These are phyloP conservation scores for Xiphophorus couchianus DNA, from an alignment of 2,113 vertebrate species.

Conservation along the genomic window DNA sequence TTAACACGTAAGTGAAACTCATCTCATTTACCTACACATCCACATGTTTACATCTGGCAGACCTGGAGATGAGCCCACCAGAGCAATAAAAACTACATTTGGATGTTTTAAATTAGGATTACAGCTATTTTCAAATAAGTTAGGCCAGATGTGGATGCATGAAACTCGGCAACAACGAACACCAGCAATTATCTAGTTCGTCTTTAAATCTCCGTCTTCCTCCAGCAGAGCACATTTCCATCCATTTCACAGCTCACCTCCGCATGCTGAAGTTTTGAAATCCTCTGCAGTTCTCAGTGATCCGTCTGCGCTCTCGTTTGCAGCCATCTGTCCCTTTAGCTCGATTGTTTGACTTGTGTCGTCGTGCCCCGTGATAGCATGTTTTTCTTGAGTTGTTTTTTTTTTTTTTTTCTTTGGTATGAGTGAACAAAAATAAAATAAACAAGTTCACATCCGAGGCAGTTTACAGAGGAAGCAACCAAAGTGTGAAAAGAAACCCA, in stretches of 20 bases:
- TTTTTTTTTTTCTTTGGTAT: constrained; percentile 15
- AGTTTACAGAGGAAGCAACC: constrained; percentile 25
- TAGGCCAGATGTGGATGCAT: background rate
- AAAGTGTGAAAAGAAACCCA: background rate
- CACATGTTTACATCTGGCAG: background rate
- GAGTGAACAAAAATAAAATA: background rate
- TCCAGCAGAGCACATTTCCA: background rate
- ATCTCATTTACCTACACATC: background rate
- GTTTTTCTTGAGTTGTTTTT: background rate
- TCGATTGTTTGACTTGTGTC: background rate
- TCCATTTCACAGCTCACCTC: constrained; percentile 19
- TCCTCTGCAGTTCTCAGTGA: background rate
- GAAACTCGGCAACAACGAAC: background rate
- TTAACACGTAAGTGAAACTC: too few relatives aligned
- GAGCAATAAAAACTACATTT: background rate
- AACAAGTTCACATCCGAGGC: too few relatives aligned
- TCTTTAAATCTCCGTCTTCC: background rate
- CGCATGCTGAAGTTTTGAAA: background rate
- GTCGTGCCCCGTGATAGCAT: background rate
- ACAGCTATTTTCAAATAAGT: background rate
- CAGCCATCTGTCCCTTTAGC: background rate
- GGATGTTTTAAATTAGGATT: background rate
- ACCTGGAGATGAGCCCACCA: background rate
- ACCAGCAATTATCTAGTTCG: background rate
- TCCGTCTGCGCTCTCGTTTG: constrained; percentile 11